Evolutionary conservation across 2,888 invertebrate genomes (phyloP).

Genomic region (Trichopria drosophilae): DNA sequence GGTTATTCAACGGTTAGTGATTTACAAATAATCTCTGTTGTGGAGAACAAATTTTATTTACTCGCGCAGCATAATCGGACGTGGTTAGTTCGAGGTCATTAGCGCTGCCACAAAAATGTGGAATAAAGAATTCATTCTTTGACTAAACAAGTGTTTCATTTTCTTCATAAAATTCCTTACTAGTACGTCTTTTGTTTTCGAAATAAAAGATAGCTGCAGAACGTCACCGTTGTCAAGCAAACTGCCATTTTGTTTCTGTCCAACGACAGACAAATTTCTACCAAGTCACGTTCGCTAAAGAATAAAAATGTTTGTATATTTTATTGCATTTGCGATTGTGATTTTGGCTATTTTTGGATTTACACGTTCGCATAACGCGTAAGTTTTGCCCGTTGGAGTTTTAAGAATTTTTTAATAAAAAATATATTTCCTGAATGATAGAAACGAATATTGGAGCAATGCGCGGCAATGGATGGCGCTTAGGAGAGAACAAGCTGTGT

Average conservation of each 20-base stretch:
- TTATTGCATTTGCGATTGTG: constrained; percentile 37
- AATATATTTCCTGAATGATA: too few species aligned
- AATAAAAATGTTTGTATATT: constrained; percentile 41
- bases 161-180: constrained; percentile 1
- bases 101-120: constrained; percentile 23
- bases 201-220: background rate
- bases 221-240: too few species aligned
- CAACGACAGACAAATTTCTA: too few species aligned
- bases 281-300: too few species aligned
- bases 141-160: constrained; percentile 15
- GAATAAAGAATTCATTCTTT: constrained; percentile 32
- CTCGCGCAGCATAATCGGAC: constrained; percentile 9
- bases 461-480: too few species aligned
- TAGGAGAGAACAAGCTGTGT: too few species aligned
- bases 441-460: too few species aligned
- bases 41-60: constrained; percentile 22
- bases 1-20: constrained; percentile 27
- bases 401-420: too few species aligned
- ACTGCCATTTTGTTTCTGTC: too few species aligned
- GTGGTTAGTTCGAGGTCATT: constrained; percentile 27
- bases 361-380: constrained; percentile 37
- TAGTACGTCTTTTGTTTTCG: constrained; percentile 6
- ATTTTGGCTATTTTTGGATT: constrained; percentile 46
- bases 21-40: background rate
- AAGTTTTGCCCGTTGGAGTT: too few species aligned